Conservation (phyloP, 2,113 vertebrate genomes). For the Pelecanus crispus region DNA sequence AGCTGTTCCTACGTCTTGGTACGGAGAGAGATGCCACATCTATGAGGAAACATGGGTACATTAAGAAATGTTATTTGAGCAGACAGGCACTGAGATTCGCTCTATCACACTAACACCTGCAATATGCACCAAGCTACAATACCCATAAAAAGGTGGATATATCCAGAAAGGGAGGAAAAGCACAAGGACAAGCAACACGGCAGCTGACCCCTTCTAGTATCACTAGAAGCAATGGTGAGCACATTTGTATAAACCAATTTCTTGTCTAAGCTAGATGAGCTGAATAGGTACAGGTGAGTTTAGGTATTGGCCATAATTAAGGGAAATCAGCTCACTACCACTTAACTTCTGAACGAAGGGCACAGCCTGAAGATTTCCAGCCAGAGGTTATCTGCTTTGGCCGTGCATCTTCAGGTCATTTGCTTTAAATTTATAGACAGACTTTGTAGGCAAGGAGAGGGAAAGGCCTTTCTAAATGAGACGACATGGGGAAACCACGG, state of each 20-base stretch:
- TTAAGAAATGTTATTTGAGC: not conserved
- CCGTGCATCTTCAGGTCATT: not conserved
- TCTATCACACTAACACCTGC: not conserved
- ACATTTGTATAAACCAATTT: not conserved
- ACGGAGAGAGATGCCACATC: not conserved
- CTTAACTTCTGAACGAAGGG: not conserved
- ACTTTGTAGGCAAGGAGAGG: not conserved
- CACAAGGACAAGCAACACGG: not conserved
- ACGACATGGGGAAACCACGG: rapidly evolving
- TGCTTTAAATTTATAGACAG: not conserved
- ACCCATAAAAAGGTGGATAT: not conserved
- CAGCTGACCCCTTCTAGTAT: not conserved
- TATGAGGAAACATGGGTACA: not conserved
- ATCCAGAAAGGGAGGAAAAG: not conserved
- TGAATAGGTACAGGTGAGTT: not conserved
- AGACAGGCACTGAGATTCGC: not conserved
- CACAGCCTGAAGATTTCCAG: not conserved
- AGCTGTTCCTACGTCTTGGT: not conserved
- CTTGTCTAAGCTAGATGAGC: not conserved
- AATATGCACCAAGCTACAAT: not conserved
- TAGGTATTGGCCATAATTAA: not conserved
- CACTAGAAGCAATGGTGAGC: not conserved
- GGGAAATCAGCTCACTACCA: not conserved
- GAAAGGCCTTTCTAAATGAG: not conserved
- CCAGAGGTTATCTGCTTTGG: not conserved